Conservation (phyloP, 1,140 invertebrate species). For the Drosophila fuyamai region DNA sequence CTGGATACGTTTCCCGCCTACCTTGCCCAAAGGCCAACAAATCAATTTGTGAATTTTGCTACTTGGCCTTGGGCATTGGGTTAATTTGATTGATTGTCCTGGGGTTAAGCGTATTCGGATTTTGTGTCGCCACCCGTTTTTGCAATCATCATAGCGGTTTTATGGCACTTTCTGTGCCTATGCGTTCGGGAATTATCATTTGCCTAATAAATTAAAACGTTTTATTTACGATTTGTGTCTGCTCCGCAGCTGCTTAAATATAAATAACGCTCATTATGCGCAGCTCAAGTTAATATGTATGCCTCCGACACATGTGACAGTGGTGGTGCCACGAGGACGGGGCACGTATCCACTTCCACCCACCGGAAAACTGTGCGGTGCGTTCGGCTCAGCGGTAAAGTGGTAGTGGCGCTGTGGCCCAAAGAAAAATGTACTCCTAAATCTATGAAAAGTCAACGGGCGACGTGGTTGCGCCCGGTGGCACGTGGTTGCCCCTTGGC, state of each 20-base stretch:
- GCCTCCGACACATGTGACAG: conserved; percentile 46
- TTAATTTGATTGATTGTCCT: conserved; percentile 59
- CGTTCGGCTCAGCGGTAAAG: conserved; percentile 30
- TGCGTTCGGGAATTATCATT: conserved; percentile 41
- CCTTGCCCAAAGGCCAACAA: conserved; percentile 36
- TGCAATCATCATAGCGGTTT: conserved; percentile 11
- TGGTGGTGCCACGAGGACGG: conserved; percentile 16
- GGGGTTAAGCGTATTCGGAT: conserved; percentile 16
- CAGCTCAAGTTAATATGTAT: conserved; percentile 63
- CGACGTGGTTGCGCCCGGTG: conserved; percentile 53
- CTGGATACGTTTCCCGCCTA: conserved; percentile 8
- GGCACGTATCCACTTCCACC: conserved; percentile 50
- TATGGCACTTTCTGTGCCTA: not conserved
- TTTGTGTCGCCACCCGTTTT: conserved; percentile 6
- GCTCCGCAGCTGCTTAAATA: conserved; percentile 66
- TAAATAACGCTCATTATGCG: conserved; percentile 74
- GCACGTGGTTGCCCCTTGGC: conserved; percentile 57
- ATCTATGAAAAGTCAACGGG: conserved; percentile 78
- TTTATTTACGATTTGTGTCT: conserved; percentile 61
- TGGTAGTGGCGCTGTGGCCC: conserved; percentile 15
- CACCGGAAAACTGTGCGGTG: conserved; percentile 7
- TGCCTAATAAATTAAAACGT: conserved; percentile 52
- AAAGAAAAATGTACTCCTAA: conserved; percentile 78
- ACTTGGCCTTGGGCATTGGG: conserved; percentile 30
- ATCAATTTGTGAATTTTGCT: conserved; percentile 31